A percentile compares a stretch with the other conserved stretches of the same genome.
Conservation (phyloP, 2,888 invertebrate species). For the Thymelicus acteon region DNA sequence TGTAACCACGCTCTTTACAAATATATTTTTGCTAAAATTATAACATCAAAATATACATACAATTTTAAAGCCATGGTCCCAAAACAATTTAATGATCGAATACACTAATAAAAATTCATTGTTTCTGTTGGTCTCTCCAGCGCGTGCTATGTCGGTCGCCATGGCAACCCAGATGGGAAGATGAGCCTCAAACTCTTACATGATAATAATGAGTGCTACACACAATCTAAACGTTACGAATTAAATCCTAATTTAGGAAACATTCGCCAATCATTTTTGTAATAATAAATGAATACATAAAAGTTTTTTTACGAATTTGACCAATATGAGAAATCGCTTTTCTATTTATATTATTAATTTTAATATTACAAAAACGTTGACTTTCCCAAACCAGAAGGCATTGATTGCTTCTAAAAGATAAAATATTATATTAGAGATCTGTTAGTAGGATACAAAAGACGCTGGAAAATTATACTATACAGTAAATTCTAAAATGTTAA, state of each 20-base stretch:
- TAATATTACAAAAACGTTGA: background rate
- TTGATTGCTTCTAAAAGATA: background rate
- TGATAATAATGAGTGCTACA: conserved; percentile 7
- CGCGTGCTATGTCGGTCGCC: background rate
- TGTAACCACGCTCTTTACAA: background rate
- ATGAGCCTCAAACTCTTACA: conserved; percentile 25
- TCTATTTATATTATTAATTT: background rate
- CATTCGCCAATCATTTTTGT: background rate
- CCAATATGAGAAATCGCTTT: too few species aligned
- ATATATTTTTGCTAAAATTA: conserved; percentile 31
- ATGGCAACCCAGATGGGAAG: background rate
- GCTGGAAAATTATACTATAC: background rate
- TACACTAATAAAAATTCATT: conserved; percentile 55
- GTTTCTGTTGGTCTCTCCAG: conserved; percentile 52
- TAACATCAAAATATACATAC: conserved; percentile 37
- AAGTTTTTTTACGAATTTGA: too few species aligned
- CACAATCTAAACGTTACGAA: background rate
- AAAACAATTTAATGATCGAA: conserved; percentile 52
- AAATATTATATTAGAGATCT: background rate
- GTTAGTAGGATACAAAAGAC: background rate
- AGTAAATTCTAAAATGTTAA: background rate
- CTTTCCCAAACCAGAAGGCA: background rate
- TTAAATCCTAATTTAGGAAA: background rate
- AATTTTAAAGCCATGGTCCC: conserved; percentile 64
- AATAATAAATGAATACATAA: too few species aligned